phyloP scores from a whole-genome alignment of 2,113 vertebrate genomes.

The Mesitornis unicolor region DNA sequence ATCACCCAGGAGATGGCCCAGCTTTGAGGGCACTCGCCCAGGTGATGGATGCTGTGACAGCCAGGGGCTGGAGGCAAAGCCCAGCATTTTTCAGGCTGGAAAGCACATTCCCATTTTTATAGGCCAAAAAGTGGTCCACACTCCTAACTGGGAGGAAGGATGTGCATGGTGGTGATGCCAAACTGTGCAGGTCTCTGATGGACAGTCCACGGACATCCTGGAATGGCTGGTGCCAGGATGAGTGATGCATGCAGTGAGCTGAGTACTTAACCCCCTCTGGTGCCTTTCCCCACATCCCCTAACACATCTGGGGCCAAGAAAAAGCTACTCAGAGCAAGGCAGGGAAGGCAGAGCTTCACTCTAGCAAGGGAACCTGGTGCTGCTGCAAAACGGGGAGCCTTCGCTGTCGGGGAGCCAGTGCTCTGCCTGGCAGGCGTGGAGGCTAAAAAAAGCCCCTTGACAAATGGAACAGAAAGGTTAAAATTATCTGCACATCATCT shows the following conservation, averaged over 20 bases:
- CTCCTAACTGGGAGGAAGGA: background rate
- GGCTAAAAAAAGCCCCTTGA: constrained; percentile 60
- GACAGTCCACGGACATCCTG: background rate
- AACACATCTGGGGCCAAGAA: background rate
- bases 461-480: constrained; percentile 65
- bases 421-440: background rate
- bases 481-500: constrained; percentile 66
- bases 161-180: background rate
- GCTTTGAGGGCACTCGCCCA: background rate
- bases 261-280: background rate
- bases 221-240: background rate
- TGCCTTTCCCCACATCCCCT: background rate
- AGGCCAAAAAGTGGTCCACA: background rate
- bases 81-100: background rate
- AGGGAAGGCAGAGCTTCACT: background rate
- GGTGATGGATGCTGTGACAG: background rate
- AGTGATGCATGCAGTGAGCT: background rate
- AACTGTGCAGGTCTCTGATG: background rate
- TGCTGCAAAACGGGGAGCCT: background rate
- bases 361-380: background rate
- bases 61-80: background rate
- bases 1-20: background rate
- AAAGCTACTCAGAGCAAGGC: background rate
- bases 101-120: background rate
- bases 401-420: background rate